Evolutionary conservation across 1,140 invertebrate genomes (phyloP).

Genomic region (Micrasema longulum): DNA sequence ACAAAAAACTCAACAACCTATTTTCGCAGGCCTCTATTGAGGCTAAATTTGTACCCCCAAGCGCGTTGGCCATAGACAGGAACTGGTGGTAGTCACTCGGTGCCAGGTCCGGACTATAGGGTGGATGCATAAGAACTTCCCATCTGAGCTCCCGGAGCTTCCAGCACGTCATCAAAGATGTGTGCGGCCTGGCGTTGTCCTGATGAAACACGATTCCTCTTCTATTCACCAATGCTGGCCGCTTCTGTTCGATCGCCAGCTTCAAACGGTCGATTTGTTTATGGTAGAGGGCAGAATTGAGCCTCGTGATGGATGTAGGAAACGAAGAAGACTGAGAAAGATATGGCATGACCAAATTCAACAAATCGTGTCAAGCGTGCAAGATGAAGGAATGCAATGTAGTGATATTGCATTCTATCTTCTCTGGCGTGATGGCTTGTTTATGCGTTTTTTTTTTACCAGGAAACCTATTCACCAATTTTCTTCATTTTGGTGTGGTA

Average conservation of each 20-base stretch:
- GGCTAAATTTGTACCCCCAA: conserved; percentile 17
- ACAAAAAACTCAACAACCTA: conserved; percentile 17
- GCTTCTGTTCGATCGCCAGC: conserved; percentile 17
- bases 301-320: no score
- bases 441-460: no score
- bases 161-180: conserved; percentile 13
- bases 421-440: no score
- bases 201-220: conserved; percentile 23
- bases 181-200: conserved; percentile 14
- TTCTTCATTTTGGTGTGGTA: no score
- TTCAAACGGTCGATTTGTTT: conserved; percentile 11
- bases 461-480: no score
- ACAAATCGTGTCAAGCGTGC: no score
- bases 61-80: conserved; percentile 11
- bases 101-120: conserved; percentile 17
- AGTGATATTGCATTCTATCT: no score
- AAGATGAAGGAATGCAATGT: no score
- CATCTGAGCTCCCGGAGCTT: conserved; percentile 17
- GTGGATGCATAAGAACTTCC: conserved; percentile 18
- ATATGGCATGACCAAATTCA: no score
- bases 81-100: conserved; percentile 14
- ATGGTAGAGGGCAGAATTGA: no score
- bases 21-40: conserved; percentile 21
- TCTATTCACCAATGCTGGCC: conserved; percentile 22
- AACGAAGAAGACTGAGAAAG: no score